Evolutionary conservation across 2,797 vertebrate species (phyloP).

Genomic region (Sitta carolinensis): DNA sequence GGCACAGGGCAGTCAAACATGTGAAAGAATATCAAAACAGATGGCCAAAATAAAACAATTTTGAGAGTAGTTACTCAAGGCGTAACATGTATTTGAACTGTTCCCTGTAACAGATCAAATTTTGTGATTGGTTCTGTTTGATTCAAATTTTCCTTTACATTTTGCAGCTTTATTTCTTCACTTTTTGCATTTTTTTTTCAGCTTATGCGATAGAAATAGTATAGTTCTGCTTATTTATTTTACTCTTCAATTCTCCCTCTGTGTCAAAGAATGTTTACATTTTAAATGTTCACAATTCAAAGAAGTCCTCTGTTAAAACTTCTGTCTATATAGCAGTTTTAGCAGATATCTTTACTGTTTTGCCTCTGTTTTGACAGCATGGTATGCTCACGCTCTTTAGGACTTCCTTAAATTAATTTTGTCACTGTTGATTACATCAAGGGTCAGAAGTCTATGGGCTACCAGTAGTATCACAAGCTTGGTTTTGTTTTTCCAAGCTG

Average conservation of each 20-base stretch:
- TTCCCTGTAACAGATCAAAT: neutral
- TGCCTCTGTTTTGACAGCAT: neutral
- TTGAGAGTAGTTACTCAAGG: neutral
- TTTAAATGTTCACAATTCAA: neutral
- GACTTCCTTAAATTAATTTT: neutral
- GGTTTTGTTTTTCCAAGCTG: neutral
- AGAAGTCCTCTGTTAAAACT: neutral
- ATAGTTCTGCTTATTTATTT: neutral
- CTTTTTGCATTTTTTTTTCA: neutral
- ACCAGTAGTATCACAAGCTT: neutral
- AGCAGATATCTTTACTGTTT: neutral
- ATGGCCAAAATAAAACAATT: neutral
- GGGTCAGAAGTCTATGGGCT: neutral
- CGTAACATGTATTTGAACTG: neutral
- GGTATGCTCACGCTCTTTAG: neutral
- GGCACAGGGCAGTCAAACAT: accelerated
- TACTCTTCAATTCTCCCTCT: neutral
- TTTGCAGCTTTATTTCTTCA: neutral
- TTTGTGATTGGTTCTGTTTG: neutral
- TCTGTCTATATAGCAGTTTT: neutral
- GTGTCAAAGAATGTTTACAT: neutral
- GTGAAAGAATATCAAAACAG: neutral
- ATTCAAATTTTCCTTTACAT: neutral
- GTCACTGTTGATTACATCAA: neutral
- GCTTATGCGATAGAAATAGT: neutral